Percentiles rank a stretch among this genome's conserved stretches.
Conservation (phyloP, 2,797 vertebrate genomes). For the Masticophis lateralis region DNA sequence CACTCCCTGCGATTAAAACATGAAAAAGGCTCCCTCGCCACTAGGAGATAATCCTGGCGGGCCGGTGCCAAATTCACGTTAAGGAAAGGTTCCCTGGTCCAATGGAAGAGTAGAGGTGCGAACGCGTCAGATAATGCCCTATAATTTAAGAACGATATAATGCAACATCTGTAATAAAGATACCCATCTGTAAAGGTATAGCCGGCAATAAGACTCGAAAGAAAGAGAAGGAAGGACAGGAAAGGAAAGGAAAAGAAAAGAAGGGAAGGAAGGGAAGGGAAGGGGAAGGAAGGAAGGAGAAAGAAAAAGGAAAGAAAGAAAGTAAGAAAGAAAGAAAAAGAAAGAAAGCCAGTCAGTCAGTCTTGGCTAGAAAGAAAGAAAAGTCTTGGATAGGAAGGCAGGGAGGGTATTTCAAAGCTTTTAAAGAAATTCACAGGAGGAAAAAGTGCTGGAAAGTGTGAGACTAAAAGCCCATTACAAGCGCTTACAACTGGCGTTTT, state of each 20-base stretch:
- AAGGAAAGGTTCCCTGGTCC: not conserved
- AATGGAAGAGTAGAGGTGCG: not conserved
- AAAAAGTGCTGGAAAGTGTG: not conserved
- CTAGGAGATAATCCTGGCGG: not conserved
- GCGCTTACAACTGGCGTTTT: not conserved
- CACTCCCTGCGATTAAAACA: not conserved
- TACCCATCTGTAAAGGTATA: not conserved
- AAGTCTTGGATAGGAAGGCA: not conserved
- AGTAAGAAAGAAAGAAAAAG: accelerated
- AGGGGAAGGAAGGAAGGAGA: not conserved
- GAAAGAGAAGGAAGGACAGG: no score
- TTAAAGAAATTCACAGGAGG: not conserved
- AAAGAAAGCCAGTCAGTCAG: no score
- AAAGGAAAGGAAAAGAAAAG: no score
- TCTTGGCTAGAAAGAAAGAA: not conserved
- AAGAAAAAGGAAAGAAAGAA: not conserved
- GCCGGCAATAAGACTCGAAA: not conserved
- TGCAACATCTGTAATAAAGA: not conserved
- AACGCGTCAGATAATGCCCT: not conserved
- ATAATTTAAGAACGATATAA: no score
- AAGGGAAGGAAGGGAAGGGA: no score
- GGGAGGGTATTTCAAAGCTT: not conserved
- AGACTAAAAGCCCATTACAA: not conserved
- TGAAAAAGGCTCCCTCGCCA: not conserved
- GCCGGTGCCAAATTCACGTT: not conserved